phyloP scores from a whole-genome alignment of 2,888 invertebrate species.

The Acronicta alni region DNA sequence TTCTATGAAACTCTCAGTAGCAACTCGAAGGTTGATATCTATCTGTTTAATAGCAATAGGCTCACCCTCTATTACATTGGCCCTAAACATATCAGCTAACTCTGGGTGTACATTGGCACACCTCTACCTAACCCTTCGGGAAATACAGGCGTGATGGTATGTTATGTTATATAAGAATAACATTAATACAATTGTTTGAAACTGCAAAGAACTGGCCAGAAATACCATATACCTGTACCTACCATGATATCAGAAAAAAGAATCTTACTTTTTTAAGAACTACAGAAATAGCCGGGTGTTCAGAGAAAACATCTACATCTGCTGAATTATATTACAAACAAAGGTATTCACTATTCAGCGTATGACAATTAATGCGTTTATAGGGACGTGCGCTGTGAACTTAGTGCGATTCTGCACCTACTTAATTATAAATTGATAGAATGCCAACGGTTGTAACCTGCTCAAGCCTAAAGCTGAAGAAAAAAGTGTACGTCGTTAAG shows the following conservation, averaged over 20 bases:
- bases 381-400: constrained; percentile 25
- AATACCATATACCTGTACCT: too few relatives aligned
- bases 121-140: too few relatives aligned
- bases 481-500: not conserved
- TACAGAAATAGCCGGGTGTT: not conserved
- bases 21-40: too few relatives aligned
- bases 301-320: constrained; percentile 17
- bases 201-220: not conserved
- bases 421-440: constrained; percentile 44
- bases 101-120: too few relatives aligned
- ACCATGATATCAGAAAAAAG: not conserved
- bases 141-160: too few relatives aligned
- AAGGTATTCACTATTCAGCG: constrained; percentile 28
- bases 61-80: too few relatives aligned
- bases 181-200: too few relatives aligned
- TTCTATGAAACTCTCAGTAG: too few relatives aligned
- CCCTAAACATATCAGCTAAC: too few relatives aligned
- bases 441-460: constrained; percentile 39
- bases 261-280: not conserved
- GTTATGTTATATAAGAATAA: too few relatives aligned
- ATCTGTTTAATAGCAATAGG: too few relatives aligned
- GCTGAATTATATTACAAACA: not conserved
- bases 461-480: not conserved
- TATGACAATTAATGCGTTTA: constrained; percentile 31
- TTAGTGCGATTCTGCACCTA: constrained; percentile 11